A percentile compares a stretch with the other conserved stretches of the same genome.
phyloP scores from a whole-genome alignment of 2,113 vertebrate genomes.

The Chinchilla lanigera region DNA sequence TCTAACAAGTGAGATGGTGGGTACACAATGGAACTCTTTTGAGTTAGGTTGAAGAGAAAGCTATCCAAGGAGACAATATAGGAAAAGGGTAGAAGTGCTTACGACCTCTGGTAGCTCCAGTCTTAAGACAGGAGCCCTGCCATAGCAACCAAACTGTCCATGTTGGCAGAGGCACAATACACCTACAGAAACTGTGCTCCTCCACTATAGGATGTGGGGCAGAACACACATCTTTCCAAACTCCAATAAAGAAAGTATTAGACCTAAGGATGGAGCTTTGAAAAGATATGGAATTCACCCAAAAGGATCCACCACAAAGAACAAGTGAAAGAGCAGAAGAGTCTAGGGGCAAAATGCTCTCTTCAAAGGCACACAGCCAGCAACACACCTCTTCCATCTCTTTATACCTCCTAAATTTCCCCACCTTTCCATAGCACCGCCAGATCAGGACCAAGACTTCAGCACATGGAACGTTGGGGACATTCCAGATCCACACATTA shows the following conservation, averaged over 20 bases:
- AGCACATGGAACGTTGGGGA: neutral
- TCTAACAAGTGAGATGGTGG: neutral
- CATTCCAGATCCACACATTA: neutral
- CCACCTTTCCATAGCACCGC: neutral
- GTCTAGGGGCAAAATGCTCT: neutral
- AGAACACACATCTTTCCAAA: neutral
- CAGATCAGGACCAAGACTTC: neutral
- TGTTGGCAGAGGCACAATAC: neutral
- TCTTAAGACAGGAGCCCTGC: fast-evolving
- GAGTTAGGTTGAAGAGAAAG: fast-evolving
- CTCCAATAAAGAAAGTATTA: neutral
- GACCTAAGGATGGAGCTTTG: neutral
- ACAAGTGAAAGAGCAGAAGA: neutral
- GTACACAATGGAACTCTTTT: neutral
- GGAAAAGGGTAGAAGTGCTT: neutral
- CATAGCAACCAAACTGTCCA: neutral
- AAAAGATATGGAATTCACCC: neutral
- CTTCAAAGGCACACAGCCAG: neutral
- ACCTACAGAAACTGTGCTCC: neutral
- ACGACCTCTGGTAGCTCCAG: fast-evolving
- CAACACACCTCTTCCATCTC: neutral
- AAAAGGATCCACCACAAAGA: neutral
- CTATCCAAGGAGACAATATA: neutral
- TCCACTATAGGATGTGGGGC: neutral
- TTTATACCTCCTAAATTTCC: neutral